phyloP scores from a whole-genome alignment of 2,113 vertebrate genomes.

The Actinemys pallida region DNA sequence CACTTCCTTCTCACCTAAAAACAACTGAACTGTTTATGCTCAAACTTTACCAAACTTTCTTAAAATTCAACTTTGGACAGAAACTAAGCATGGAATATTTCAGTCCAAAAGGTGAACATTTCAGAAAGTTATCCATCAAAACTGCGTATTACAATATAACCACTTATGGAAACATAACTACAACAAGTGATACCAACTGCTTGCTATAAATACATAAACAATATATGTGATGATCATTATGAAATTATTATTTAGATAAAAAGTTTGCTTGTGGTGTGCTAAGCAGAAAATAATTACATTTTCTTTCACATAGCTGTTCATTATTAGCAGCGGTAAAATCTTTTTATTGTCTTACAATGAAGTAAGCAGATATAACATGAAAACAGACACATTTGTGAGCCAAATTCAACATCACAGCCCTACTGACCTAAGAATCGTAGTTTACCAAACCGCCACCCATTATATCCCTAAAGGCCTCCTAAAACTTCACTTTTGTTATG shows the following conservation, averaged over 20 bases:
- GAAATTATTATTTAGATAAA: no score
- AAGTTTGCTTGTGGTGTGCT: no score
- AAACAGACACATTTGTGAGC: background rate
- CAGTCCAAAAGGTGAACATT: no score
- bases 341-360: no score
- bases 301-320: no score
- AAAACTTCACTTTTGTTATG: background rate
- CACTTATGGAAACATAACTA: no score
- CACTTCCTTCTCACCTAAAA: background rate
- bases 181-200: no score
- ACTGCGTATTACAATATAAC: background rate
- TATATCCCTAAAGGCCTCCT: background rate
- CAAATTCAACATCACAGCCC: background rate
- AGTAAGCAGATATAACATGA: background rate
- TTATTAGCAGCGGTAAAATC: no score
- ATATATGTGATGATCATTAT: no score
- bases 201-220: no score
- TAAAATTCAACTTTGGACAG: background rate
- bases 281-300: no score
- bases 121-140: background rate
- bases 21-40: background rate
- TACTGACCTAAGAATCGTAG: background rate
- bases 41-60: background rate
- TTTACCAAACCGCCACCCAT: background rate
- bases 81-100: background rate